These are phyloP conservation scores for Melanotaenia pygmaea DNA, from an alignment of 2,797 vertebrate genomes.

Conservation along the genomic window DNA sequence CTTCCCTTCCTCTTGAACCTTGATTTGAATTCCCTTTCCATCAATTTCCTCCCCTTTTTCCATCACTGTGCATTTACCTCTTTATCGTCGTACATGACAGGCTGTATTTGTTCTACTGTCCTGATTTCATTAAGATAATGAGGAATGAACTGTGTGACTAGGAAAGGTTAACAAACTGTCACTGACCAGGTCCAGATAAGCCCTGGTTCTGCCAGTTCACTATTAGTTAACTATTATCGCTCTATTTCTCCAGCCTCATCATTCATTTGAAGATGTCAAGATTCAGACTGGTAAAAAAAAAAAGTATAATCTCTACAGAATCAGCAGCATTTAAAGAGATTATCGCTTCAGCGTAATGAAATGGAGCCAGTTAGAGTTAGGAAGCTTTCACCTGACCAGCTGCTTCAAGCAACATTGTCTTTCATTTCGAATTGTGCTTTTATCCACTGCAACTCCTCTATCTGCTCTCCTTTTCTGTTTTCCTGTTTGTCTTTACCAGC, in stretches of 20 bases:
- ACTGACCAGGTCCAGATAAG: slow-evolving; percentile 57
- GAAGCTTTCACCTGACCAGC: too few relatives aligned
- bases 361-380: too few relatives aligned
- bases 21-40: slow-evolving; percentile 28
- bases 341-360: too few relatives aligned
- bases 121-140: slow-evolving; percentile 79
- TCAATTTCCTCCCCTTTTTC: slow-evolving; percentile 35
- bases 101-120: slow-evolving; percentile 58
- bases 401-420: too few relatives aligned
- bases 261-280: slow-evolving; percentile 26
- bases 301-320: too few relatives aligned
- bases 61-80: slow-evolving; percentile 33
- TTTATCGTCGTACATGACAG: slow-evolving; percentile 41
- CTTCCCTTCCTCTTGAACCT: neutral
- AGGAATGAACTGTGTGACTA: slow-evolving; percentile 69
- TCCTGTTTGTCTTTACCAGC: too few relatives aligned
- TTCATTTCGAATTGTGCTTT: too few relatives aligned
- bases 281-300: slow-evolving; percentile 25
- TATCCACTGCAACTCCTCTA: too few relatives aligned
- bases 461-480: too few relatives aligned
- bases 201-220: slow-evolving; percentile 33
- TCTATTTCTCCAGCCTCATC: slow-evolving; percentile 41
- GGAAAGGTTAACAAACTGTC: slow-evolving; percentile 64
- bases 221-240: slow-evolving; percentile 14
- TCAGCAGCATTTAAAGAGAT: too few relatives aligned